Evolutionary conservation across 1,140 invertebrate species (phyloP).

Genomic region (Atopsyche davidsoni): DNA sequence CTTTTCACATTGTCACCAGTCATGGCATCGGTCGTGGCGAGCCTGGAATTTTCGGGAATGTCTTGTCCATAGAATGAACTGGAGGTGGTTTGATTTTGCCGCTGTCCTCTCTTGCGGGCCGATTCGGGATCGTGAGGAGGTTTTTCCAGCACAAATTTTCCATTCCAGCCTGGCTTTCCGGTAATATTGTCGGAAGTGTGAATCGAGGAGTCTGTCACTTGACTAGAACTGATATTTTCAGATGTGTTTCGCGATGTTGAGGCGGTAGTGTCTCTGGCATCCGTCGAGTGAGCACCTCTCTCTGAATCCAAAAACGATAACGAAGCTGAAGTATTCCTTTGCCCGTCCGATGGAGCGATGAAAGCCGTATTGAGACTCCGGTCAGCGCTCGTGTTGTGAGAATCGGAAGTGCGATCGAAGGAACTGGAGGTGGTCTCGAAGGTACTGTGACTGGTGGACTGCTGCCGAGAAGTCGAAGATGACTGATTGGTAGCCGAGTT

Average conservation of each 20-base stretch:
- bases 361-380: conserved; percentile 43
- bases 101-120: conserved; percentile 11
- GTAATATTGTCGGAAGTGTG: conserved; percentile 20
- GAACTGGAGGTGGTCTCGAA: conserved; percentile 42
- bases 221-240: too few relatives aligned
- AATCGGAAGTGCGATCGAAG: conserved; percentile 38
- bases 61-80: conserved; percentile 18
- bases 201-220: conserved; percentile 26
- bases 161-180: conserved; percentile 19
- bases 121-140: conserved; percentile 2
- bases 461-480: conserved; percentile 43
- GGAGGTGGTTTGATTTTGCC: conserved; percentile 22
- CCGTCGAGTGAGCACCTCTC: too few relatives aligned
- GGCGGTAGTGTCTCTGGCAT: too few relatives aligned
- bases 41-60: conserved; percentile 1
- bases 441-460: conserved; percentile 39
- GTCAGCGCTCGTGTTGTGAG: conserved; percentile 31
- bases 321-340: conserved; percentile 38
- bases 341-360: conserved; percentile 36
- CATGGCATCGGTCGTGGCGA: not conserved
- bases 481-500: conserved; percentile 38
- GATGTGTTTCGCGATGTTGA: too few relatives aligned
- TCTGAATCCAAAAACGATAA: conserved; percentile 44
- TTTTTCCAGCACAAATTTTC: conserved; percentile 18
- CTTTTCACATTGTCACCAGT: conserved; percentile 34